Evolutionary conservation across 2,797 vertebrate genomes (phyloP).

Genomic region (Oceanodroma leucorhoa): DNA sequence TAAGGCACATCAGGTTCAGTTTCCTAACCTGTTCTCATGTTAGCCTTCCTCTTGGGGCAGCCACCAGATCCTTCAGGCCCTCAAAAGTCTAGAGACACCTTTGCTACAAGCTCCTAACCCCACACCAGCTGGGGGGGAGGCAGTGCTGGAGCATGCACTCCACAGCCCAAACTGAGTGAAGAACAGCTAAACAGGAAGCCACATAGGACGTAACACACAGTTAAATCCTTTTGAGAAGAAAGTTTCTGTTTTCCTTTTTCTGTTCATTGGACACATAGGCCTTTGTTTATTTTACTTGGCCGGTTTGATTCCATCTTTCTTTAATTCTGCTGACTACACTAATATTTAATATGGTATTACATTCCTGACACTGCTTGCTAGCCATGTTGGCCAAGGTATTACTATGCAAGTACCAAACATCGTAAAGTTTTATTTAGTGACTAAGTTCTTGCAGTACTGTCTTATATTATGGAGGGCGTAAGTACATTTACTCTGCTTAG

Average conservation of each 20-base stretch:
- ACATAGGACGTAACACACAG: neutral
- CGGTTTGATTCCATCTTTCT: neutral
- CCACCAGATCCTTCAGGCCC: neutral
- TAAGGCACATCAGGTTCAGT: neutral
- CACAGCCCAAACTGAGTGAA: neutral
- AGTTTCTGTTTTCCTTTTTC: neutral
- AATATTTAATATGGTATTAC: neutral
- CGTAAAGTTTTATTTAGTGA: neutral
- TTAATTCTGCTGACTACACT: neutral
- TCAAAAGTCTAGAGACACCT: neutral
- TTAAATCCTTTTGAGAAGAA: neutral
- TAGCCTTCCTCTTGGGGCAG: neutral
- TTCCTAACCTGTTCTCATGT: neutral
- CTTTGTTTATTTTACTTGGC: neutral
- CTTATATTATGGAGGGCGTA: neutral
- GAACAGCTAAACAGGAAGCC: neutral
- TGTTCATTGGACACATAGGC: neutral
- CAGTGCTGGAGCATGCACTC: neutral
- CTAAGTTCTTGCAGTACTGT: neutral
- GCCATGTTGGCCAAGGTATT: neutral
- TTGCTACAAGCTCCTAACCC: neutral
- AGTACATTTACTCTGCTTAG: neutral
- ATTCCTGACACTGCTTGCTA: neutral
- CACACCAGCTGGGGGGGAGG: neutral
- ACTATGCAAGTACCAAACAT: neutral